A percentile compares a stretch with the other conserved stretches of the same genome.
Conservation (phyloP, 2,797 vertebrate species). For the Cyclura pinguis region DNA sequence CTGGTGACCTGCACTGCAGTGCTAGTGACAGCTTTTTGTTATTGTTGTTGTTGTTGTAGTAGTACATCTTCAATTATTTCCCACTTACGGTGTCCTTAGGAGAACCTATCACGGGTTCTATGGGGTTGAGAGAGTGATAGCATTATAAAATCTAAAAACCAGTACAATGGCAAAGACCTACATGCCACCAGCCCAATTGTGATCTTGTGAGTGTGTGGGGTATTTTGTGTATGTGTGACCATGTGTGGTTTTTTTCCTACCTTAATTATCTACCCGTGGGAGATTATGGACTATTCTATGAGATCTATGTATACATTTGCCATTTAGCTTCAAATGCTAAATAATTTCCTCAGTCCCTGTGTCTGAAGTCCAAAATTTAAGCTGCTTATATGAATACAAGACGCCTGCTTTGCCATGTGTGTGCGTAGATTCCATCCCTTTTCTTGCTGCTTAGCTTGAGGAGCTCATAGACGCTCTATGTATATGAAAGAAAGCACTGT, state of each 20-base stretch:
- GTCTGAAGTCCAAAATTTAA: slow-evolving; percentile 82
- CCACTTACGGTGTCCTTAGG: too few species aligned
- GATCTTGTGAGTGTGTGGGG: slow-evolving; percentile 56
- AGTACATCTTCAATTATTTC: too few species aligned
- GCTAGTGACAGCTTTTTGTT: too few species aligned
- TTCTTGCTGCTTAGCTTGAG: slow-evolving; percentile 81
- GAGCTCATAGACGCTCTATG: slow-evolving; percentile 70
- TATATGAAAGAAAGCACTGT: slow-evolving; percentile 83
- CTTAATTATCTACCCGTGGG: slow-evolving; percentile 82
- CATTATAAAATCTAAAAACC: too few species aligned
- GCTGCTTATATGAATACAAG: slow-evolving; percentile 76
- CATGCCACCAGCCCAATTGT: slow-evolving; percentile 58
- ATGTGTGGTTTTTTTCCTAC: slow-evolving; percentile 59
- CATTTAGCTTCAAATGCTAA: slow-evolving; percentile 82
- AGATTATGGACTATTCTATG: slow-evolving; percentile 81
- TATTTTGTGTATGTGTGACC: slow-evolving; percentile 35
- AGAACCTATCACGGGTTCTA: too few species aligned
- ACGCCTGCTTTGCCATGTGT: neutral
- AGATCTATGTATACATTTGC: slow-evolving; percentile 81
- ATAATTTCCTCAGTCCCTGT: slow-evolving; percentile 80
- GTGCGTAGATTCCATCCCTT: slow-evolving; percentile 81
- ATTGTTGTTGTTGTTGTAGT: too few species aligned
- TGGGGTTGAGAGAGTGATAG: too few species aligned
- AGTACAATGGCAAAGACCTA: too few species aligned
- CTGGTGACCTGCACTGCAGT: too few species aligned